Base-by-base conservation (phyloP, 2,888 invertebrate species). In the Morpho achilles region DNA sequence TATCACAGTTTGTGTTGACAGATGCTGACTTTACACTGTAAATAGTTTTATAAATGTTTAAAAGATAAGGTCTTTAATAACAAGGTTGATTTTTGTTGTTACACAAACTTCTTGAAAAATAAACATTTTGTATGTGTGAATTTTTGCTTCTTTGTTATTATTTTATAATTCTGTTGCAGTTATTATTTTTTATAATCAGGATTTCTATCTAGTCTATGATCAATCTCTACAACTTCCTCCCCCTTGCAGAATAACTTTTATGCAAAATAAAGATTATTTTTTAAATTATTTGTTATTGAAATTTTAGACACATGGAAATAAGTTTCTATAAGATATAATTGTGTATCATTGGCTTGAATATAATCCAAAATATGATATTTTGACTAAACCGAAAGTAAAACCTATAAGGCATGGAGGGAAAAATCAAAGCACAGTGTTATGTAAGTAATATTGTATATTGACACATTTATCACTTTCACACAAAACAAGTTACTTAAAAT, bases 1-100 rank as follows among this genome's bases (percentile, higher is more conserved):
- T 84, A 84, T 85, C 82, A 82, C 77, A 82, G 87, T 89, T 88
- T 88, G 88, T 88, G 85, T 87, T 85, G 81, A 80, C 75, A 77
- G 83, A 87, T 87, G 82, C 89, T 86, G 78, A 88, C 87, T 85
- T 80, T 82, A 82, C 84, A 87, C 86, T 90, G 89, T 89, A 89
- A 88, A 89, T 89, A 89, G 89, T 89, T 87, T 86, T 87, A 81
- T 84, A 84, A 69, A 67, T 65, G 67, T 87, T 85, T 87, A 83
- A 88, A 89, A 82, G 77, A 80, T 87, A 88, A 89, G 88, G 87
- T 85, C 83, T 82, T 80, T 82, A 45, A 82, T 71, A 87, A 87
- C 87, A 84, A 88, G 88, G 88, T 89, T 89, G 88, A 88, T 89
- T 90, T 87, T 90, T 90, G 90, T 90, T 90, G 89, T 88, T 90